Base-by-base conservation (phyloP, 1,140 invertebrate genomes). In the Drosophila bipectinata region DNA sequence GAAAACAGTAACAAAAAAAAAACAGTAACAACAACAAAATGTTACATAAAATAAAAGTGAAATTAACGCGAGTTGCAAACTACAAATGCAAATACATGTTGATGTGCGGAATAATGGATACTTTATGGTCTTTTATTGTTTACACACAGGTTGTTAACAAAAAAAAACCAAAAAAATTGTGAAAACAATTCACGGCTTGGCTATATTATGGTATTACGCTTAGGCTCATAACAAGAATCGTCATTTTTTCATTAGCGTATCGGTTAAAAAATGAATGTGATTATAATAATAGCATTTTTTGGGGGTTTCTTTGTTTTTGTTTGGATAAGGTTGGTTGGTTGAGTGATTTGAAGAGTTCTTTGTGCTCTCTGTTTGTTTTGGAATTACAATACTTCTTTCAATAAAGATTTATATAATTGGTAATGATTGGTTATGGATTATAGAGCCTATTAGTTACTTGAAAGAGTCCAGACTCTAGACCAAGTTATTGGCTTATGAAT, bases 11-110 rank as follows among this genome's bases (percentile, higher is more conserved):
- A 28, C 3, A 28, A 28, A 28, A 3, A 6, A 28, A 28, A 28
- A 28, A 28, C 26, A 6, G 4, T 1, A 28, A 28, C 26, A 44
- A 28, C 26, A 44, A 18, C 9, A 37, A 37, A 44, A 32, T 56
- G 32, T 69, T 69, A 41, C 51, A 69, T 69, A 34, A 68, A 47
- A 47, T 9, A 18, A 55, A 67, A 69, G 66, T 56, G 66, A 69
- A 69, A 69, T 68, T 7, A 69, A 10, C 15, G 47, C 37, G 10
- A 34, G 26, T 14, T 32, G 26, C 12, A 7, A 12, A 24, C 28
- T 44, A 47, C 32, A 32, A 39, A 67, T 67, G 63, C 63, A 64
- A 67, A 67, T 67, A 34, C 30, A 60, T 67, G 63, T 64, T 67
- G 63, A 64, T 67, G 59, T 51, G 44, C 47, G 47, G 21, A 18